Base-by-base conservation (phyloP, 2,888 invertebrate species). In the Meiosimyza platycephala region DNA sequence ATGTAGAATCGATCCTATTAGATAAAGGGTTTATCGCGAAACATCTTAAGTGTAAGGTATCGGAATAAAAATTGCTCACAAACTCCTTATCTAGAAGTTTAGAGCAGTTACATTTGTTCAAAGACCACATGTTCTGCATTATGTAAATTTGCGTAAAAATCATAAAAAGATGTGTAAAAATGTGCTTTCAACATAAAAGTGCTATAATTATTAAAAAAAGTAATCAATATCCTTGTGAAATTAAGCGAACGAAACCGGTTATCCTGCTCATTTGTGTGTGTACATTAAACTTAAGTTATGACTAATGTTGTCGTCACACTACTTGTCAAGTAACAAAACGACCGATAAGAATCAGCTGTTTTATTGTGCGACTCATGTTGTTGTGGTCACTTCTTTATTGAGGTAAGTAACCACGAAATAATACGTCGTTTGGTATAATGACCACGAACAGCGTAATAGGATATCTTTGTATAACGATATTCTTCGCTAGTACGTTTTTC, bases 401-500 rank as follows among this genome's bases (percentile, higher is more conserved):
- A 9, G 40, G 40, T 40, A 40, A 40, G 40, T 40, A 40, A 1
- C 40, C 40, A 7, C 7, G 9, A 40, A 40, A 40, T 6, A 40
- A 40, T 40, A 40, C 40, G 28, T 28, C 16, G 6, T 13, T 57
- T 28, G 1, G 18, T 13, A 18, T 57, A 9, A 16, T 22, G 57
- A 12, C 40, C 6, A 16, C 18, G 57, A 18, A 22, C 57, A 18
- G 12, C 57, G 28, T 18, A 18, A 57, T 57, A 9, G 1, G 1
- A 57, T 22, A 18, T 16, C 3, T 16, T 57, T 12, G 12, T 57
- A 28, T 28, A 13, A 2, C 67, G 65, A 66, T 77, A 74, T 74
- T 33, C 72, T 75, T 77, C 79, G 78, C 54, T 62, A 72, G 76
- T 83, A 81, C 87, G 86, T 87, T 92, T 89, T 90, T 90, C 93